phyloP scores from a whole-genome alignment of 2,888 invertebrate genomes.

The Prosapia bicincta region DNA sequence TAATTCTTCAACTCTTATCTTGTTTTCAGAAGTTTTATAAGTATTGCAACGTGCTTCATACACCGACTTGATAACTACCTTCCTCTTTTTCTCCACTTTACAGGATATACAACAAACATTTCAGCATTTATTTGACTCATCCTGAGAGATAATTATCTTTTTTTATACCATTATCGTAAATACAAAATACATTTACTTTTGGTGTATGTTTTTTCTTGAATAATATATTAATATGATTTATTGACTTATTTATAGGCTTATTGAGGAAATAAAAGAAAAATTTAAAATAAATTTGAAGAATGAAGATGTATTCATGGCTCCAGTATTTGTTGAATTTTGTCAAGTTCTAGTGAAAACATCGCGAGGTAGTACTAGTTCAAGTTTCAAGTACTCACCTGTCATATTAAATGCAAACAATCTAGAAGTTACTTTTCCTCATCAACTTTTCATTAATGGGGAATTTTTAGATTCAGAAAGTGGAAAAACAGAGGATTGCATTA shows the following conservation, averaged over 20 bases:
- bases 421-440: conserved; percentile 80
- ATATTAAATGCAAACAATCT: conserved; percentile 78
- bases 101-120: too few species aligned
- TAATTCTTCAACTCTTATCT: too few species aligned
- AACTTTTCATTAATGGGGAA: conserved; percentile 87
- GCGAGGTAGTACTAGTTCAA: conserved; percentile 57
- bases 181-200: too few species aligned
- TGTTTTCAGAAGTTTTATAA: too few species aligned
- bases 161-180: too few species aligned
- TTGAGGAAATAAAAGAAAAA: conserved; percentile 88
- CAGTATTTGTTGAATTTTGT: conserved; percentile 80
- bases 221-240: too few species aligned
- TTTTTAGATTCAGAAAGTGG: conserved; percentile 76
- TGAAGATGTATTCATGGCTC: conserved; percentile 91
- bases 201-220: too few species aligned
- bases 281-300: conserved; percentile 75
- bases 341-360: conserved; percentile 61
- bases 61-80: too few species aligned
- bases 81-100: too few species aligned
- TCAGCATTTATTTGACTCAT: too few species aligned
- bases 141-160: too few species aligned
- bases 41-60: too few species aligned
- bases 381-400: conserved; percentile 69
- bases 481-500: conserved; percentile 59
- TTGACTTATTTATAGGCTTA: conserved; percentile 53